phyloP scores from a whole-genome alignment of 1,140 invertebrate species.

The Batillaria attramentaria region DNA sequence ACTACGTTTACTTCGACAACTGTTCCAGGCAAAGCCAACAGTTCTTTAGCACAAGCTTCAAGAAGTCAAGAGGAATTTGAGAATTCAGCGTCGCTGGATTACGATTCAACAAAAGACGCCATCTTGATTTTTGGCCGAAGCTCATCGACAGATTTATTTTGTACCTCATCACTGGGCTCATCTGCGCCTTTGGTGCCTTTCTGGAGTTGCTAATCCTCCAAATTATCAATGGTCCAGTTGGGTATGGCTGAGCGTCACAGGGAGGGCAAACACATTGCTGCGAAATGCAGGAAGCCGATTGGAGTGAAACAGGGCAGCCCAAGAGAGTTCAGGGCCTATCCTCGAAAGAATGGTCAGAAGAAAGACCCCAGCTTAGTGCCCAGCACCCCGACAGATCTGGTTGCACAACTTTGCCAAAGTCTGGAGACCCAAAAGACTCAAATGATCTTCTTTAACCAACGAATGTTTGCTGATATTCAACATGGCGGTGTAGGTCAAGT shows the following conservation, averaged over 20 bases:
- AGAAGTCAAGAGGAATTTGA: too few species aligned
- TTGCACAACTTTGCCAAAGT: too few species aligned
- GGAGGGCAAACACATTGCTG: background rate
- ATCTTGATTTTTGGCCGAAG: conserved; percentile 5
- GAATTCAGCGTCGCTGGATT: too few species aligned
- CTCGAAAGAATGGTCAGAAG: too few species aligned
- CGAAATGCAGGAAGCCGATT: conserved; percentile 16
- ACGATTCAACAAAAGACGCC: conserved; percentile 6
- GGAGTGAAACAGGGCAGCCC: conserved; percentile 3
- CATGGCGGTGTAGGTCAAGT: conserved; percentile 7
- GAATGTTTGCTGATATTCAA: conserved; percentile 5
- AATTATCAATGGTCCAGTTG: conserved; percentile 14
- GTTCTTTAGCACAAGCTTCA: too few species aligned
- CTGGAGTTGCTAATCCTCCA: background rate
- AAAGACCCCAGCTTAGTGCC: too few species aligned
- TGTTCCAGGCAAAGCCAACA: too few species aligned
- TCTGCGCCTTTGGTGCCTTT: conserved; percentile 25
- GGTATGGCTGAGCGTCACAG: conserved; percentile 16
- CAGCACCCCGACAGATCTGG: too few species aligned
- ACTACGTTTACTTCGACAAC: too few species aligned
- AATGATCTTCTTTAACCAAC: conserved; percentile 9
- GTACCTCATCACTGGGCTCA: conserved; percentile 8
- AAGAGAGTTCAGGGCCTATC: too few species aligned
- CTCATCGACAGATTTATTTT: background rate
- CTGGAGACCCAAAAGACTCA: background rate